These are phyloP conservation scores for Diadophis punctatus DNA, from an alignment of 2,113 vertebrate species.

Conservation along the genomic window DNA sequence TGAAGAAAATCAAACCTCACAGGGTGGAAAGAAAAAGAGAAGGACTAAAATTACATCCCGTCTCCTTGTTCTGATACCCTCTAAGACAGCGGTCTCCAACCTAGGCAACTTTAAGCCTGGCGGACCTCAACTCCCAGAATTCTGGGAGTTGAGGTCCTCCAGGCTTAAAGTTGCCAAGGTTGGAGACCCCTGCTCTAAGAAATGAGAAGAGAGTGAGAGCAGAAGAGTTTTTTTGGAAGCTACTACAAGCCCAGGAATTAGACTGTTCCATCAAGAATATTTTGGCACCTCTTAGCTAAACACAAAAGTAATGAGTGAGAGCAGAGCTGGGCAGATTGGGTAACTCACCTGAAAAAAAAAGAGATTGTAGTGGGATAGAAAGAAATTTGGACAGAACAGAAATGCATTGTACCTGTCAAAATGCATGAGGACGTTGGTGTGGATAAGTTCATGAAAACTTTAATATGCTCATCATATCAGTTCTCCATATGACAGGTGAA, in stretches of 20 bases:
- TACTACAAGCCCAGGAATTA: not conserved
- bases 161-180: too few relatives aligned
- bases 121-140: too few relatives aligned
- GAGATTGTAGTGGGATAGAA: not conserved
- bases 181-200: too few relatives aligned
- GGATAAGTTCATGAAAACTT: not conserved
- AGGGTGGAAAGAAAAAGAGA: conserved; percentile 1
- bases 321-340: not conserved
- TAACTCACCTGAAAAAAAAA: not conserved
- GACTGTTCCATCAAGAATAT: not conserved
- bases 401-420: not conserved
- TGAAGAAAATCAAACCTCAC: not conserved
- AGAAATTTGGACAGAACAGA: not conserved
- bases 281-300: not conserved
- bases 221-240: not conserved
- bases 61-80: conserved; percentile 33
- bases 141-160: too few relatives aligned
- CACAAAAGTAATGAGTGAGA: not conserved
- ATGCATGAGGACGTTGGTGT: not conserved
- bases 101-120: too few relatives aligned
- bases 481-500: not conserved
- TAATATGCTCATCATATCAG: not conserved
- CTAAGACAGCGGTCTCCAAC: not conserved
- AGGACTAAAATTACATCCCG: conserved; percentile 17
- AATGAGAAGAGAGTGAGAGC: not conserved